Evolutionary conservation across 2,797 vertebrate genomes (phyloP).

Genomic region (Gallinago stenura): DNA sequence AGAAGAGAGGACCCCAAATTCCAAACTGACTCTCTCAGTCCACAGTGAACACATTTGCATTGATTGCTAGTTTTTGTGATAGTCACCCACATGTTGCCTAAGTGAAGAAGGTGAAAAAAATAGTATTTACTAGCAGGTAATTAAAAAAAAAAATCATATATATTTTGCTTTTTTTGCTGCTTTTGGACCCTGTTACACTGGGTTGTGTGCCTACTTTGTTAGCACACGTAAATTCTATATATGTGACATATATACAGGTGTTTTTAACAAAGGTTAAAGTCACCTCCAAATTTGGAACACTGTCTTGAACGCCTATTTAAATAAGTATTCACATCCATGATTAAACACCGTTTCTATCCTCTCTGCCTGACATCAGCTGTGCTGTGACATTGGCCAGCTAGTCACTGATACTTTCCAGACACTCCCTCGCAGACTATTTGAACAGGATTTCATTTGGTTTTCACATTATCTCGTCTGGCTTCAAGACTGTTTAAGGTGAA

Average conservation of each 20-base stretch:
- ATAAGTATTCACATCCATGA: not conserved
- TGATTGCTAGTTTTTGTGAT: not conserved
- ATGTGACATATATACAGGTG: not conserved
- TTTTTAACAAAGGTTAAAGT: not conserved
- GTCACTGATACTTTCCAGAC: conserved; percentile 1
- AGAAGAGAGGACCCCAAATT: not conserved
- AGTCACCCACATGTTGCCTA: not conserved
- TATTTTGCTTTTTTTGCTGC: not conserved
- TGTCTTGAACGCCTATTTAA: not conserved
- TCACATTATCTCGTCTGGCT: not conserved
- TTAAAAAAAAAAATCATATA: rapidly evolving
- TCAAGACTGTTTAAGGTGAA: not conserved
- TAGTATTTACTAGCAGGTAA: not conserved
- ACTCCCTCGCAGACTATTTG: not conserved
- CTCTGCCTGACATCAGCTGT: not conserved
- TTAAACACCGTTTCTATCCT: not conserved
- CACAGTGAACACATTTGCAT: not conserved
- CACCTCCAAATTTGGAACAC: not conserved
- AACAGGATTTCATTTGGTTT: not conserved
- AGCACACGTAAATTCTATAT: not conserved
- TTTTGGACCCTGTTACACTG: not conserved
- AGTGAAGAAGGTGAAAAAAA: not conserved
- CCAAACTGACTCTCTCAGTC: not conserved
- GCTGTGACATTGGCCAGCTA: not conserved
- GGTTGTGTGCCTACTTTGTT: not conserved